Evolutionary conservation across 2,113 vertebrate species (phyloP).

Genomic region (Mesitornis unicolor): DNA sequence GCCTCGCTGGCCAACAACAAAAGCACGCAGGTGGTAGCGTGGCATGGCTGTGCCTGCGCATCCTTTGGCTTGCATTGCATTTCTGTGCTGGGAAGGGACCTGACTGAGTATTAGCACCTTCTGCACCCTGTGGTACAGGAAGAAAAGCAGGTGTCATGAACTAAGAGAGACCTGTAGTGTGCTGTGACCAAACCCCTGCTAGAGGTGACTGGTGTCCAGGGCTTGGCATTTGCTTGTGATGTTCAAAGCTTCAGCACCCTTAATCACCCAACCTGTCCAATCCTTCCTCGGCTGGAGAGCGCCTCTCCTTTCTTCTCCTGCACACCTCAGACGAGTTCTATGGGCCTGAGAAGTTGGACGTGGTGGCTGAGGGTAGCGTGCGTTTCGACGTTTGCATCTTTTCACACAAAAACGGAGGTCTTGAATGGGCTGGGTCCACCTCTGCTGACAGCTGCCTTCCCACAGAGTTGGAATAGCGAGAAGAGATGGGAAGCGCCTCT

Average conservation of each 20-base stretch:
- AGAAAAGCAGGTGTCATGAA: rapidly evolving
- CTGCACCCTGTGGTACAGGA: not conserved
- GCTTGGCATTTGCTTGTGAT: not conserved
- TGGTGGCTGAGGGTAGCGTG: not conserved
- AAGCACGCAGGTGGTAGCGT: too few relatives aligned
- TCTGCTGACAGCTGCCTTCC: not conserved
- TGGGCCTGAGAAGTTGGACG: not conserved
- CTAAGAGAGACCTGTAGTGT: not conserved
- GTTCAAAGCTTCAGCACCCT: not conserved
- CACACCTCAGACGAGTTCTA: rapidly evolving
- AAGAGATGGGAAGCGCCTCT: not conserved
- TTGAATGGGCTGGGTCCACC: too few relatives aligned
- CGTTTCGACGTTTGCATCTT: not conserved
- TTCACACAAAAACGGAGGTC: not conserved
- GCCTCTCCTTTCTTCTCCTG: not conserved
- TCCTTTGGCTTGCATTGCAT: rapidly evolving
- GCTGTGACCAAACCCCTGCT: not conserved
- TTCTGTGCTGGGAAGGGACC: not conserved
- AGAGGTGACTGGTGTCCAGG: not conserved
- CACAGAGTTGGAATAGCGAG: rapidly evolving
- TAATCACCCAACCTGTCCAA: not conserved
- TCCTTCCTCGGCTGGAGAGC: not conserved
- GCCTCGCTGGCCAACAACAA: not conserved
- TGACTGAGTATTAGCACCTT: too few relatives aligned
- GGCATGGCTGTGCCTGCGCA: not conserved